Percentiles rank a stretch among this genome's conserved stretches.
These are phyloP conservation scores for Orthosia cruda DNA, from an alignment of 2,888 invertebrate genomes.

Conservation along the genomic window DNA sequence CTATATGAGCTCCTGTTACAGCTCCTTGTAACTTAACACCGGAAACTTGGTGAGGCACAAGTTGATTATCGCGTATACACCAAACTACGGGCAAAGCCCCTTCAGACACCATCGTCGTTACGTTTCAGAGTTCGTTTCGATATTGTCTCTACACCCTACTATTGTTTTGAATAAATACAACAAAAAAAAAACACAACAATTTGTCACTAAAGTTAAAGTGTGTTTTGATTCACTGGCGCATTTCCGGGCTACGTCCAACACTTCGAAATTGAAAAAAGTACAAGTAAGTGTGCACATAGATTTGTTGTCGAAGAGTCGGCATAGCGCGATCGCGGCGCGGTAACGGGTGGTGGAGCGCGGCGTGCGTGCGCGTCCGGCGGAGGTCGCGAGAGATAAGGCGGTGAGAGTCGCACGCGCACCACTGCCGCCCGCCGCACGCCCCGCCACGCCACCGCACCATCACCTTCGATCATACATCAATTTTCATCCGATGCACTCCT, in stretches of 20 bases:
- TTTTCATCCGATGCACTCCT: constrained; percentile 88
- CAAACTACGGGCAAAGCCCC: constrained; percentile 93
- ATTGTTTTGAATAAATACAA: constrained; percentile 46
- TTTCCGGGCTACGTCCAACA: constrained; percentile 85
- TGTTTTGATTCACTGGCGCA: constrained; percentile 79
- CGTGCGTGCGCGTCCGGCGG: constrained; percentile 90
- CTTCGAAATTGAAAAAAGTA: constrained; percentile 82
- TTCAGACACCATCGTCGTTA: constrained; percentile 92
- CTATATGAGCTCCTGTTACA: constrained; percentile 93
- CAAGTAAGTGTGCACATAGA: constrained; percentile 82
- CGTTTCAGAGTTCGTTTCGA: constrained; percentile 70
- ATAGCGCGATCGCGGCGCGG: constrained; percentile 86
- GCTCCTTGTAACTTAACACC: constrained; percentile 93
- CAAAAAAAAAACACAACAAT: constrained; percentile 37
- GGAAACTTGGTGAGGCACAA: constrained; percentile 93
- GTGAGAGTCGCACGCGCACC: constrained; percentile 90
- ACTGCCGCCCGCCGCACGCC: constrained; percentile 81
- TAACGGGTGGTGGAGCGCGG: constrained; percentile 80
- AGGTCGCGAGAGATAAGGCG: constrained; percentile 92
- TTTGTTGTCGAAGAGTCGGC: constrained; percentile 84
- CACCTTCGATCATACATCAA: constrained; percentile 87
- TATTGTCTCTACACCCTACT: constrained; percentile 59
- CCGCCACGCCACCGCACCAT: constrained; percentile 82
- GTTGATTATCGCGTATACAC: constrained; percentile 94
- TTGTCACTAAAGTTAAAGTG: constrained; percentile 69